A percentile compares a stretch with the other conserved stretches of the same genome.
phyloP scores from a whole-genome alignment of 1,140 invertebrate species.

The Cyclina sinensis region DNA sequence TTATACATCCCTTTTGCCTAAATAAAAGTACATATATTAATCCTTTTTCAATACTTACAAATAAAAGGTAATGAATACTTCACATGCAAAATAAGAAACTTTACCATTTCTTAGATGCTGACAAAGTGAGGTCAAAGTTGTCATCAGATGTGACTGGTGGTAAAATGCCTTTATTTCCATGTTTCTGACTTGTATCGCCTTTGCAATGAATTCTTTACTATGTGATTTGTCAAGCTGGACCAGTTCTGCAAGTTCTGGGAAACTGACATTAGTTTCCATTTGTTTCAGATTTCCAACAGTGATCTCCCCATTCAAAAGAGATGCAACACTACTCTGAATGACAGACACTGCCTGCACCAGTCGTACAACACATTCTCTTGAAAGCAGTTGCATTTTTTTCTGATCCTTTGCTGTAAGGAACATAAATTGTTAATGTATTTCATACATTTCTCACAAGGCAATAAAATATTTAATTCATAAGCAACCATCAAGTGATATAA shows the following conservation, averaged over 20 bases:
- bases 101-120: constrained; percentile 1
- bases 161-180: background rate
- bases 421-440: too few relatives aligned
- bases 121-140: constrained; percentile 8
- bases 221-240: background rate
- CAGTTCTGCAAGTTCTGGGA: background rate
- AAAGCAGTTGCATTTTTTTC: background rate
- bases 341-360: background rate
- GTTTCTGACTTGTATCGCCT: background rate
- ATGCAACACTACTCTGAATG: background rate
- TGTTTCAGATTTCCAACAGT: background rate
- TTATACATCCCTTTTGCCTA: too few relatives aligned
- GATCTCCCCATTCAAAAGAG: background rate
- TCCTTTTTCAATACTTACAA: too few relatives aligned
- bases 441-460: background rate
- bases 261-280: background rate
- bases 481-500: background rate
- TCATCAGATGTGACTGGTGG: background rate
- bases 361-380: background rate
- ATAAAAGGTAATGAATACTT: too few relatives aligned
- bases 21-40: too few relatives aligned
- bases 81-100: too few relatives aligned
- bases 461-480: background rate
- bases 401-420: background rate
- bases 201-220: background rate